Base-by-base conservation (phyloP, 2,113 vertebrate genomes). In the Gulo gulo region DNA sequence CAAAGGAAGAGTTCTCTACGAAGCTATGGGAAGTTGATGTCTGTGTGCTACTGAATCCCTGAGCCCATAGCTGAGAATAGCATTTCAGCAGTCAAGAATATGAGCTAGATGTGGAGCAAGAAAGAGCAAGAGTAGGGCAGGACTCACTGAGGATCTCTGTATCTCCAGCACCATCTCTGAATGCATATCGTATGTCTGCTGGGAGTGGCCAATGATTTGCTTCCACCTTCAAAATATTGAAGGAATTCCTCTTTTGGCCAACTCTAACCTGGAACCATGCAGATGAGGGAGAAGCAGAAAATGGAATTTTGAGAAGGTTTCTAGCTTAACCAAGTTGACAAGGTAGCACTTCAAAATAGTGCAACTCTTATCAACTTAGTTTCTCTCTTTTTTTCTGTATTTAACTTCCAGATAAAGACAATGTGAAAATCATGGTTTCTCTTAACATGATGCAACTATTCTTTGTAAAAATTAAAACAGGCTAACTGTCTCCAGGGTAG, bases 381-480 rank as follows among this genome's bases (percentile, higher is more conserved):
- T 16, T 2, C 67, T 82, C 15, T 83, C 57, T 61, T 12, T 65
- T 26, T 93, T 82, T 47, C 47, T 69, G 1, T 42, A 42, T 91
- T 85, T 88, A 84, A 67, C n/a, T 84, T 90, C 20, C 31, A 69
- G 85, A 95, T 55, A 95, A 84, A 94, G 45, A n/a, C 55, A 61
- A 78, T 61, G 26, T 29, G 50, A 83, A 69, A 67, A 67, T 45
- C 36, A 42, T 86, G 24, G 3, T 71, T 87, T 80, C 39, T 42
- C 13, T 31, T 90, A 45, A 29, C 57, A 59, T 34, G 10, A 42
- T 67, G 52, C 18, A 88, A 39, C n/a, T 47, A 20, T 67, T 14
- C 31, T 92, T 78, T 20, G 39, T 76, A 45, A 18, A 82, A 94
- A 80, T 50, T 67, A 59, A 63, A 73, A 29, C 1, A 89, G 42